phyloP scores from a whole-genome alignment of 2,113 vertebrate species.

The Atractosteus spatula region DNA sequence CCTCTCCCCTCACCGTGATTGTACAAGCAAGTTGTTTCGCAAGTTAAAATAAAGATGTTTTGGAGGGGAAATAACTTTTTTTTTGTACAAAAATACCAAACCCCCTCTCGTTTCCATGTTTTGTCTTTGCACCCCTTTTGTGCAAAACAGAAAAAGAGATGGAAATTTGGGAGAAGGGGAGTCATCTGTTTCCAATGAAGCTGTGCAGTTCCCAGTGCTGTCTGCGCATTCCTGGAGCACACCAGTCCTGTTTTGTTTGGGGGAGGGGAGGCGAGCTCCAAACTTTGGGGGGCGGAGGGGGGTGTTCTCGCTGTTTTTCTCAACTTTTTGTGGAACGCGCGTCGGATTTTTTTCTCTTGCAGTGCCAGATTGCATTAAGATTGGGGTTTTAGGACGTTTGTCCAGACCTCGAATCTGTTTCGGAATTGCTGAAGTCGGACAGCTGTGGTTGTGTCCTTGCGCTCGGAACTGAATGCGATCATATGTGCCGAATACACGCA shows the following conservation, averaged over 20 bases:
- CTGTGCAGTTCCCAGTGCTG: constrained; percentile 71
- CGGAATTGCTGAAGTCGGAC: no score
- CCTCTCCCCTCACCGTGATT: no score
- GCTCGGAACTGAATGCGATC: no score
- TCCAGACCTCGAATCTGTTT: no score
- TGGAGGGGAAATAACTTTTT: no score
- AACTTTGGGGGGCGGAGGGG: neutral
- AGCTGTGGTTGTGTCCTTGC: no score
- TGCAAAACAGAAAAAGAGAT: constrained; percentile 50
- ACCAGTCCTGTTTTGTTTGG: constrained; percentile 83
- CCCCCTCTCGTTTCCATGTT: neutral
- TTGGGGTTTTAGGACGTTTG: no score
- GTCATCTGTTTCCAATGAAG: constrained; percentile 84
- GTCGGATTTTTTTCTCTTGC: no score
- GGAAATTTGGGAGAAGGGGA: constrained; percentile 68
- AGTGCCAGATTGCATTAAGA: neutral
- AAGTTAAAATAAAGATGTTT: no score
- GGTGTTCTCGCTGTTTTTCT: neutral
- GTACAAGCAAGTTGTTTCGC: no score
- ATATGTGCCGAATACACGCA: no score
- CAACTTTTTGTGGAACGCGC: neutral
- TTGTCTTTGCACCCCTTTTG: neutral
- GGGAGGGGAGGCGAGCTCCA: constrained; percentile 63
- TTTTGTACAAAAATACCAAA: no score
- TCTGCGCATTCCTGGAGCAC: constrained; percentile 76